phyloP scores from a whole-genome alignment of 92 coral and sea anemone genomes.

The Siderastrea radians region DNA sequence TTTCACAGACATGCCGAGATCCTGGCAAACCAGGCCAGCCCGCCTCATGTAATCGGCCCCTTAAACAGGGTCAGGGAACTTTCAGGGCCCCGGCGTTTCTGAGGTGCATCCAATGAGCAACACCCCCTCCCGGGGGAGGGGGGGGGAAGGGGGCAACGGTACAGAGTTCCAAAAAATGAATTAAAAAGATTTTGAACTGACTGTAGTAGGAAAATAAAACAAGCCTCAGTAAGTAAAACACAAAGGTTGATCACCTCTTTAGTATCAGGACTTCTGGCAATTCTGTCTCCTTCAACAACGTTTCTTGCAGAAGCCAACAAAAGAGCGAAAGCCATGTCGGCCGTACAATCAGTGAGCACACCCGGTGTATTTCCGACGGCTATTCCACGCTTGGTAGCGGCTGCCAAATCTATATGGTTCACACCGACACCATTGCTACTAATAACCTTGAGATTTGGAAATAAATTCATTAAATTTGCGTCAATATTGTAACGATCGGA shows the following conservation, averaged over 20 bases:
- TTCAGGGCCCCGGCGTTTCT: too few species aligned
- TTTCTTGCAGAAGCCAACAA: constrained; percentile 88
- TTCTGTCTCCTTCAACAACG: constrained; percentile 70
- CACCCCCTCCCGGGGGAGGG: too few species aligned
- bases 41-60: too few species aligned
- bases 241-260: constrained; percentile 13
- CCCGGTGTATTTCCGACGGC: constrained; percentile 78
- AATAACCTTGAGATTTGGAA: constrained; percentile 75
- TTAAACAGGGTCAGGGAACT: too few species aligned
- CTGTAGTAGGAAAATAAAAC: too few species aligned
- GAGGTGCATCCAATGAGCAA: too few species aligned
- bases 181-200: too few species aligned
- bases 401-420: constrained; percentile 73
- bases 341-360: constrained; percentile 63
- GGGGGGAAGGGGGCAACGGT: too few species aligned
- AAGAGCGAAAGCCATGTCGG: constrained; percentile 81
- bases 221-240: too few species aligned
- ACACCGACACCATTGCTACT: constrained; percentile 65
- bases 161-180: too few species aligned
- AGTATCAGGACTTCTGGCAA: constrained; percentile 51
- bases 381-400: constrained; percentile 78
- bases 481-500: neutral
- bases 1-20: too few species aligned
- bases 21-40: too few species aligned
- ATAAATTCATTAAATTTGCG: constrained; percentile 64